Conservation (phyloP, 2,797 vertebrate genomes). For the Spheniscus humboldti region DNA sequence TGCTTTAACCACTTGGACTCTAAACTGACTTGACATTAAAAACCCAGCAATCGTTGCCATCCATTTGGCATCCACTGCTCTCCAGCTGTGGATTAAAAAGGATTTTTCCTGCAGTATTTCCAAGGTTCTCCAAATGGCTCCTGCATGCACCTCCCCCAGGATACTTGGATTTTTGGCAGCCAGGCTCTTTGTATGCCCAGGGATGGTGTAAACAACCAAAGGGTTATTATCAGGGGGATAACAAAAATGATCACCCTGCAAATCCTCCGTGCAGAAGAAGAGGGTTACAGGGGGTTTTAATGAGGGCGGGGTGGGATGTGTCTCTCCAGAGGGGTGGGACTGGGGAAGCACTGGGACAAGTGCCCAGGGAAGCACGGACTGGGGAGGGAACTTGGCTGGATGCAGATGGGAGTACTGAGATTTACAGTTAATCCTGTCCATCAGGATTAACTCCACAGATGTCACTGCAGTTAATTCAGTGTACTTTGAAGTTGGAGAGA, state of each 20-base stretch:
- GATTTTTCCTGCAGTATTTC: neutral
- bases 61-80: neutral
- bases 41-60: neutral
- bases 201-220: neutral
- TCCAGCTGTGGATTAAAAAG: neutral
- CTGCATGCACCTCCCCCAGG: too few species aligned
- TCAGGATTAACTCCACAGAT: neutral
- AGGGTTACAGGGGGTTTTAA: fast-evolving
- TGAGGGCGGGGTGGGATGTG: fast-evolving
- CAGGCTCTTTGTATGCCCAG: neutral
- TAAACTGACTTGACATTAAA: neutral
- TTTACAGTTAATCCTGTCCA: neutral
- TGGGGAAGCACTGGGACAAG: neutral
- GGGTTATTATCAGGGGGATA: neutral
- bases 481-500: neutral
- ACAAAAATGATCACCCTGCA: neutral
- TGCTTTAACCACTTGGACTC: neutral
- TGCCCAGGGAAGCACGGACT: neutral
- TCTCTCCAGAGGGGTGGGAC: neutral
- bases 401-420: neutral
- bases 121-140: neutral
- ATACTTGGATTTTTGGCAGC: neutral
- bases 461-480: neutral
- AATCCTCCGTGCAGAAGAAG: neutral
- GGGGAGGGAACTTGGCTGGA: neutral